Evolutionary conservation across 1,140 invertebrate genomes (phyloP), one percentile per base, ranked within the genome.

Genomic region (Teleopsis dalmanni): DNA sequence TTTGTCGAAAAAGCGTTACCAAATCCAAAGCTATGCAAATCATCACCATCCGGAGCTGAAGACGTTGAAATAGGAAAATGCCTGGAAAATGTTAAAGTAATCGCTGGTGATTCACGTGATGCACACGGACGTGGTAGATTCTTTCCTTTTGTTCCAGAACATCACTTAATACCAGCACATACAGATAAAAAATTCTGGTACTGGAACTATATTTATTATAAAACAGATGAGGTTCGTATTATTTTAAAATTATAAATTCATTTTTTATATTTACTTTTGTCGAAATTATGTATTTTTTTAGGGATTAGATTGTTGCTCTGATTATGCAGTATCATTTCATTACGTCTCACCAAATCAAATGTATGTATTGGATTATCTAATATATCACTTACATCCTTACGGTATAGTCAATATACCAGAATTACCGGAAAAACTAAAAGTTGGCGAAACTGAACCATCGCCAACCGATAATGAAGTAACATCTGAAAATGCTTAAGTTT

Each of bases 11-110:
- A 81, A 44, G 88, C 77, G 1, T 59, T 94, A 35, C 79, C 80
- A 1, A 75, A 91, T 55, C 70, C 76, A 19, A 75, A 79, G 10
- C 77, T 80, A 16, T 88, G 91, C 69, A 72, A 58, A 54, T 57
- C 19, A 76, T 27, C 80, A 51, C 78, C 83, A 55, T 79, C 77
- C n/a, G 92, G 88, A 4, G 83, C 89, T 0, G 94, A 97, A 69
- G 94, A 98, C 69, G 91, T 90, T 0, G 91, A 95, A 71, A 91
- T 97, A 72, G 92, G 92, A 57, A 90, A 88, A 67, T 98, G 95
- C 66, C 70, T 98, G 56, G 82, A 91, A 61, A 84, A 83, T 36
- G 77, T 97, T 4, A 85, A 87, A 1, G 94, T 98, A 0, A 78
- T 78, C 46, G 89, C 91, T 2, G 88, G 85, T 56, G 92, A 96